Base-by-base conservation (phyloP, 2,888 invertebrate species). In the Apodemia mormo region DNA sequence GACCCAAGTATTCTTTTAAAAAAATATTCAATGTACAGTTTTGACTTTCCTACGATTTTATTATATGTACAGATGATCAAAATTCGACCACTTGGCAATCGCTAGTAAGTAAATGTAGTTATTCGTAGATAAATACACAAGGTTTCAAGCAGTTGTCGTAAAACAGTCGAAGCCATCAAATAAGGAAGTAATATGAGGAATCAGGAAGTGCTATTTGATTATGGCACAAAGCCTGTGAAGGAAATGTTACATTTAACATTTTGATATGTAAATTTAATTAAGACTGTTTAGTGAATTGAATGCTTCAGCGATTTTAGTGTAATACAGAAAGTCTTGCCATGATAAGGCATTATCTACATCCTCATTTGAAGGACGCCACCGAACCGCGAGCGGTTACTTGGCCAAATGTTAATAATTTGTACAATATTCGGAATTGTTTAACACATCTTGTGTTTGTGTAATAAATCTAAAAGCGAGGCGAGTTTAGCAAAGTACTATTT, bases 321-420 rank as follows among this genome's bases (percentile, higher is more conserved):
- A 14, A 52, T 22, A 64, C 61, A 8, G 61, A 64, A 64, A 64
- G 61, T 64, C 33, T 64, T 64, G 61, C 61, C 61, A 61, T 61
- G 61, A 30, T 61, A 61, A 61, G 30, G 10, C 58, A 30, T 30
- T 58, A 58, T 58, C 33, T 77, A 89, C 88, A 91, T 92, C 91
- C 91, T 90, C 87, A 90, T 90, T 87, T 87, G 91, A 92, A 92
- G 92, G 92, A 89, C 92, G 84, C 78, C 75, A 82, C 10, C 78
- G 52, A 77, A 74, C 76, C 70, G 81, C 75, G 77, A 80, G 79
- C 82, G 83, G 83, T 84, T 86, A 84, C 85, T 84, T 85, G 83
- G 84, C 45, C 85, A 80, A 90, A 92, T 92, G 91, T 86, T 90
- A 91, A 90, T 91, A 49, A 49, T 49, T 86, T 83, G 83, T 81